Percentiles rank a stretch among this genome's conserved stretches.
These are phyloP conservation scores for Gila orcuttii DNA, from an alignment of 2,113 vertebrate species.

Conservation along the genomic window DNA sequence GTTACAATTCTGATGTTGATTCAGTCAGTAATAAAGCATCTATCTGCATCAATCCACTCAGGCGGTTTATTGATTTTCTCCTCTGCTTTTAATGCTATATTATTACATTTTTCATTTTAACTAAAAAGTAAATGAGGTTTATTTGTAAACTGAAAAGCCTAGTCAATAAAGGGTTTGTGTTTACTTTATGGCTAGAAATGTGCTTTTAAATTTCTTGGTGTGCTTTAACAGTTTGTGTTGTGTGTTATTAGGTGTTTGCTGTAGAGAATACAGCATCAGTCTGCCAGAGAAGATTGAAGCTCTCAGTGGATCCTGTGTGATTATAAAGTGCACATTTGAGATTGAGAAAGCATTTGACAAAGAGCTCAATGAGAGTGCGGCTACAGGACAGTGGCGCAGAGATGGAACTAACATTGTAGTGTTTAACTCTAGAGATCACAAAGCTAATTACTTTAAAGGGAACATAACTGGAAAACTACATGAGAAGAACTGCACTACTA, in stretches of 20 bases:
- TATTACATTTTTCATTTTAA: not conserved
- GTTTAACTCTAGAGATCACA: not conserved
- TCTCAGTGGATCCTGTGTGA: not conserved
- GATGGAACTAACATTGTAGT: not conserved
- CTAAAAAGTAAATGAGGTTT: not conserved
- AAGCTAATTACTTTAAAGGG: not conserved
- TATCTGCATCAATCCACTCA: not conserved
- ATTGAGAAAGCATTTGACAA: rapidly evolving
- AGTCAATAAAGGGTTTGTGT: not conserved
- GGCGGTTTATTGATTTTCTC: not conserved
- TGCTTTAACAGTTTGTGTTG: not conserved
- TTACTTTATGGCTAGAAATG: too few relatives aligned
- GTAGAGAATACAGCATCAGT: not conserved
- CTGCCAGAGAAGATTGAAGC: not conserved
- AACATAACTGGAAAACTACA: not conserved
- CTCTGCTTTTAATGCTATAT: too few relatives aligned
- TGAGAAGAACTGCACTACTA: not conserved
- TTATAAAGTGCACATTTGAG: not conserved
- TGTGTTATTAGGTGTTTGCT: slow-evolving; percentile 11
- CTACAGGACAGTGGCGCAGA: not conserved
- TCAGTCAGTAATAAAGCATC: too few relatives aligned
- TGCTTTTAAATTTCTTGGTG: too few relatives aligned
- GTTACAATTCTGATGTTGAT: too few relatives aligned
- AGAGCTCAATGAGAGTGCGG: not conserved
- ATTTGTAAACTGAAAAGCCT: not conserved